A percentile compares a stretch with the other conserved stretches of the same genome.
These are phyloP conservation scores for Todiramphus saurophagus DNA, from an alignment of 2,113 vertebrate species.

Conservation along the genomic window DNA sequence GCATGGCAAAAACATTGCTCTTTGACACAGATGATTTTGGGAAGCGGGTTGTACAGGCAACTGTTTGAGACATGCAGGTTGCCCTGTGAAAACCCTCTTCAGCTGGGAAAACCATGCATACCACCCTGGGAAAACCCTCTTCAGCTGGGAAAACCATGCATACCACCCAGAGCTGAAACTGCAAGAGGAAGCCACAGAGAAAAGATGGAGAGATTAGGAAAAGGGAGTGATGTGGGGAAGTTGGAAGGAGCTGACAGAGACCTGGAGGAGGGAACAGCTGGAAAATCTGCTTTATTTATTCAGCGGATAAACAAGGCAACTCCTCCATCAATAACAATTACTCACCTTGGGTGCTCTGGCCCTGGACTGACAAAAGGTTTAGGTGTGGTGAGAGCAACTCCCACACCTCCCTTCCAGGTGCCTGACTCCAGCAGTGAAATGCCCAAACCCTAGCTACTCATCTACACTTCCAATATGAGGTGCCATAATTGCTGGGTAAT, in stretches of 20 bases:
- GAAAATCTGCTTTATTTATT: constrained; percentile 29
- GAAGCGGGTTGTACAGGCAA: background rate
- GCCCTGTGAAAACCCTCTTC: background rate
- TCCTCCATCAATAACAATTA: constrained; percentile 1
- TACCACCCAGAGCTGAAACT: background rate
- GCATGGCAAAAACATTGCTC: background rate
- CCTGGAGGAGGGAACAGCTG: background rate
- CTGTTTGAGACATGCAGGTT: background rate
- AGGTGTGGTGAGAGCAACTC: constrained; percentile 6
- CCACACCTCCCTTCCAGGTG: background rate
- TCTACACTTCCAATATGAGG: background rate
- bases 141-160: background rate
- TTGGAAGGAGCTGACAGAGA: background rate
- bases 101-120: background rate
- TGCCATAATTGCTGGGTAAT: background rate
- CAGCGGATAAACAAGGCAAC: background rate
- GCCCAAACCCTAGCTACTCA: background rate
- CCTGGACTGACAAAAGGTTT: background rate
- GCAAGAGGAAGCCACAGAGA: background rate
- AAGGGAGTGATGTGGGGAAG: background rate
- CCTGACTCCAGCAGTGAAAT: background rate
- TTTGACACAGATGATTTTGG: background rate
- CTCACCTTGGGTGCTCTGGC: background rate
- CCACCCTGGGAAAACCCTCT: background rate
- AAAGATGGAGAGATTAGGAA: background rate